Conservation (phyloP, 2,888 invertebrate genomes). For the Andricus quercusramuli region DNA sequence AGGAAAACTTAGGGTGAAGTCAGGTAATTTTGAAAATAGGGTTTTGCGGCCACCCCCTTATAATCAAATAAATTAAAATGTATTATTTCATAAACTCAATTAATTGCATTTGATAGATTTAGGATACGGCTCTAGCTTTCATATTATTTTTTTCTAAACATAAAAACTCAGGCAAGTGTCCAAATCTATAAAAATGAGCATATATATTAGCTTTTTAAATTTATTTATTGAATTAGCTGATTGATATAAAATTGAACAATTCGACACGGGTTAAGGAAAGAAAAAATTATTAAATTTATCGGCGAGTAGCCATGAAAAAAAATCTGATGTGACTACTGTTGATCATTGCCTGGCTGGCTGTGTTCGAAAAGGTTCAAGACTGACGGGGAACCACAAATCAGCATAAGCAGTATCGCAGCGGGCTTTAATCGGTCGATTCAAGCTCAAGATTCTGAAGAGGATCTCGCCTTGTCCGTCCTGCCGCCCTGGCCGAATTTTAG, state of each 20-base stretch:
- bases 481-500: constrained; percentile 79
- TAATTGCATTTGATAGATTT: background rate
- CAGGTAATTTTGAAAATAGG: too few relatives aligned
- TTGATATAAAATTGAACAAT: constrained; percentile 1
- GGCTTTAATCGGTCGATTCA: constrained; percentile 47
- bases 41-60: too few relatives aligned
- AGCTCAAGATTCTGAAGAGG: constrained; percentile 77
- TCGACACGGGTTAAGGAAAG: background rate
- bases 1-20: too few relatives aligned
- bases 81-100: background rate
- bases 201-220: background rate
- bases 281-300: background rate
- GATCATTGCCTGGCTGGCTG: constrained; percentile 77
- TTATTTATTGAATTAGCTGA: background rate
- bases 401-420: constrained; percentile 67
- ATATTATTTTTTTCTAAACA: background rate
- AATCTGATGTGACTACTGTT: constrained; percentile 73
- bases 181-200: constrained; percentile 15
- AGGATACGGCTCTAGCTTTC: background rate
- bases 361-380: constrained; percentile 78
- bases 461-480: constrained; percentile 78
- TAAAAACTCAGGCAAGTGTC: constrained; percentile 14
- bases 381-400: constrained; percentile 76
- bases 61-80: too few relatives aligned
- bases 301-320: constrained; percentile 59